These are phyloP conservation scores for Tipula unca DNA, from an alignment of 2,888 invertebrate genomes.

Conservation along the genomic window DNA sequence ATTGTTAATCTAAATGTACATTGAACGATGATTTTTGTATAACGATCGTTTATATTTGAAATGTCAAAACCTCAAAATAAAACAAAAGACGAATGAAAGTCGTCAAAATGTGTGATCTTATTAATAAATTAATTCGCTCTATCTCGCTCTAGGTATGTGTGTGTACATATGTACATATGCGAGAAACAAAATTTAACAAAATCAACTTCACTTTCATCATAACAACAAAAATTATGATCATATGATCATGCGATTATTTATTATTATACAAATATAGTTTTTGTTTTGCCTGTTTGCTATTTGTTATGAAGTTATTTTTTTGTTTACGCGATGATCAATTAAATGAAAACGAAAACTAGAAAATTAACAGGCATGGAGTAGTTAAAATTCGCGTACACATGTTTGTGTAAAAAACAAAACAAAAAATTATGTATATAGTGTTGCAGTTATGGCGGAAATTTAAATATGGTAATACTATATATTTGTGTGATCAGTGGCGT, in stretches of 20 bases:
- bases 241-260: background rate
- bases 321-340: background rate
- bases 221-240: background rate
- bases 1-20: background rate
- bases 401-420: no score
- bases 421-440: background rate
- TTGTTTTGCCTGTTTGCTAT: background rate
- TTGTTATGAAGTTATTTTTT: background rate
- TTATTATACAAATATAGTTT: background rate
- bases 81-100: background rate
- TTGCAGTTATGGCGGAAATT: background rate
- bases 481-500: background rate
- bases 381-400: no score
- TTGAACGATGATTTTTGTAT: background rate
- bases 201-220: background rate
- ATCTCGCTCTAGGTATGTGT: background rate
- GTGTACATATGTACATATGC: no score
- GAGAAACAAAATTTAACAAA: background rate
- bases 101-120: background rate
- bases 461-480: background rate
- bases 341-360: slow-evolving; percentile 9
- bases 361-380: background rate
- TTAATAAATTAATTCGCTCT: background rate
- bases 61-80: background rate
- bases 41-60: background rate